Evolutionary conservation across 1,140 invertebrate species (phyloP).

Genomic region (Macrosteles quadrilineatus): DNA sequence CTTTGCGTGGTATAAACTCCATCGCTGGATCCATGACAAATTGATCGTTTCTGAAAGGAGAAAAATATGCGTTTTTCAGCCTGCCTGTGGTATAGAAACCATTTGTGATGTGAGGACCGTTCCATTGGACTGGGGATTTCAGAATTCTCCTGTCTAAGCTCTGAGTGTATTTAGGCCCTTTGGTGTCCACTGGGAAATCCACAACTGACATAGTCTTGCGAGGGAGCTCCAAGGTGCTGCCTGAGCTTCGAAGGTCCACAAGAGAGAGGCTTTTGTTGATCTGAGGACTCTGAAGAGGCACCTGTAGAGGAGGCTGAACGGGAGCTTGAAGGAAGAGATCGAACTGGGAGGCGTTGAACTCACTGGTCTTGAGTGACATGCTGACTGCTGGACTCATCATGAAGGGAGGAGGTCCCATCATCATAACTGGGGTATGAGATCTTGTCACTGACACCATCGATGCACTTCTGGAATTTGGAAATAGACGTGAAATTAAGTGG

Average conservation of each 20-base stretch:
- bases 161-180: not conserved
- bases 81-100: not conserved
- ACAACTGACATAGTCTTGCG: slow-evolving; percentile 17
- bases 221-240: not conserved
- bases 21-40: not conserved
- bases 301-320: not conserved
- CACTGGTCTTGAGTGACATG: slow-evolving; percentile 16
- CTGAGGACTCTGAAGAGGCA: not conserved
- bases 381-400: not conserved
- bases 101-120: not conserved
- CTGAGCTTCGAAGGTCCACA: slow-evolving; percentile 1
- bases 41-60: not conserved
- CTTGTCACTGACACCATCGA: slow-evolving; percentile 12
- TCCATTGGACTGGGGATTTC: not conserved
- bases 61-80: slow-evolving; percentile 12
- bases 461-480: not conserved
- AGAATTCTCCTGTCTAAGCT: slow-evolving; percentile 24
- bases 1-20: not conserved
- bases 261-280: slow-evolving; percentile 8
- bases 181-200: slow-evolving; percentile 8
- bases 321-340: not conserved
- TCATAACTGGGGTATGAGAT: not conserved
- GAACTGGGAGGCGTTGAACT: slow-evolving; percentile 36
- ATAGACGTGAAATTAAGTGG: too few species aligned
- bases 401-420: not conserved